A percentile compares a stretch with the other conserved stretches of the same genome.
Conservation (phyloP, 2,888 invertebrate genomes). For the Plagiodera versicolora region DNA sequence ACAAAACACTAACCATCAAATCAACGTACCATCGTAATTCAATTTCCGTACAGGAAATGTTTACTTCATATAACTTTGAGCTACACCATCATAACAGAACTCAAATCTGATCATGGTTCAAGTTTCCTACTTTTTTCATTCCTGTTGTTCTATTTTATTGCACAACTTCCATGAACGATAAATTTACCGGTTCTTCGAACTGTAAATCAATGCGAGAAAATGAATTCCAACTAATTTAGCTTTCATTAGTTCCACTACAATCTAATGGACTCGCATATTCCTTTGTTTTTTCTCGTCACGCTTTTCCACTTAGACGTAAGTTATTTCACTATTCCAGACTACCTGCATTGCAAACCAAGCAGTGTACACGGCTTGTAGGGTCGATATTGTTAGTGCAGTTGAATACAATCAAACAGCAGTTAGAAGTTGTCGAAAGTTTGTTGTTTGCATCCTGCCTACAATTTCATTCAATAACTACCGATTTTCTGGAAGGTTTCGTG, state of each 20-base stretch:
- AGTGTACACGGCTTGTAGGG: constrained; percentile 12
- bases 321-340: constrained; percentile 30
- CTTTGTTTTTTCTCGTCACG: constrained; percentile 30
- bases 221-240: constrained; percentile 20
- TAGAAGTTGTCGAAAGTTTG: constrained; percentile 33
- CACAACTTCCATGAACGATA: neutral
- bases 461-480: constrained; percentile 30
- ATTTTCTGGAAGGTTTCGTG: constrained; percentile 17
- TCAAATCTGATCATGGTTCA: neutral
- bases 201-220: constrained; percentile 22
- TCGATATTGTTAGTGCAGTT: constrained; percentile 35
- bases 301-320: constrained; percentile 29
- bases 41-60: no score
- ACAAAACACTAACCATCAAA: no score
- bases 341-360: constrained; percentile 26
- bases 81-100: no score
- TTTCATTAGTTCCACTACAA: constrained; percentile 26
- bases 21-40: no score
- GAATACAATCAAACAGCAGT: constrained; percentile 35
- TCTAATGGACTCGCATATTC: constrained; percentile 19
- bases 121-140: neutral
- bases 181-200: neutral
- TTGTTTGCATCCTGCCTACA: constrained; percentile 29
- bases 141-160: neutral
- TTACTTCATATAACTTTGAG: no score